Percentiles rank a stretch among this genome's conserved stretches.
Conservation (phyloP, 2,888 invertebrate species). For the Synergus umbraculus region DNA sequence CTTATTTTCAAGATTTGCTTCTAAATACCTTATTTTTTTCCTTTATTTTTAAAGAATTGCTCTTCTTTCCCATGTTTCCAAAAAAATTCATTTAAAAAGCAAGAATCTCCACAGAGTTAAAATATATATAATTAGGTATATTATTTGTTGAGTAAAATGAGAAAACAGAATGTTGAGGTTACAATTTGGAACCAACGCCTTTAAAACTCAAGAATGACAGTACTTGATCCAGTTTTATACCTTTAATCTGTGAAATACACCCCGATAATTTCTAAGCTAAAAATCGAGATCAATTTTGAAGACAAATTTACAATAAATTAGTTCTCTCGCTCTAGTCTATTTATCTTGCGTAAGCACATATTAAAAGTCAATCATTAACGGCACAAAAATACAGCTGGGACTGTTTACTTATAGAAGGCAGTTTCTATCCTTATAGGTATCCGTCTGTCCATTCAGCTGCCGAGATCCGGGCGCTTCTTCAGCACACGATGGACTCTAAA, state of each 20-base stretch:
- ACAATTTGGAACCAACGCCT: too few species aligned
- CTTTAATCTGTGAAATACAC: not conserved
- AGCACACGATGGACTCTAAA: slow-evolving; percentile 57
- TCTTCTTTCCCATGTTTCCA: too few species aligned
- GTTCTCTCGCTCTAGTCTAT: slow-evolving; percentile 62
- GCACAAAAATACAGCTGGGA: slow-evolving; percentile 62
- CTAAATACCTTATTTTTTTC: too few species aligned
- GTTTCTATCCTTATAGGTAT: slow-evolving; percentile 85
- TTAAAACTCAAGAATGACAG: not conserved
- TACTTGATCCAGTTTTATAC: not conserved
- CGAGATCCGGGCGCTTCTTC: slow-evolving; percentile 76
- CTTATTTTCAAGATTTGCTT: too few species aligned
- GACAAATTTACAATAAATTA: slow-evolving; percentile 35
- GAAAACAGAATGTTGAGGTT: too few species aligned
- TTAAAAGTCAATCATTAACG: slow-evolving; percentile 64
- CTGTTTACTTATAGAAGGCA: slow-evolving; percentile 81
- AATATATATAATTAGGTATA: too few species aligned
- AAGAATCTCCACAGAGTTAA: not conserved
- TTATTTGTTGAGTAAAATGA: too few species aligned
- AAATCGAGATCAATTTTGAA: slow-evolving; percentile 44
- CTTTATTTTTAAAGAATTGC: too few species aligned
- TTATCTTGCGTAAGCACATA: slow-evolving; percentile 61
- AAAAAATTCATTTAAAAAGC: too few species aligned
- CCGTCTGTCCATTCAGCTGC: slow-evolving; percentile 81
- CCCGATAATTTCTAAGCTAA: slow-evolving; percentile 40